Conservation (phyloP, 64 coral and sea anemone species). For the Porites lutea region DNA sequence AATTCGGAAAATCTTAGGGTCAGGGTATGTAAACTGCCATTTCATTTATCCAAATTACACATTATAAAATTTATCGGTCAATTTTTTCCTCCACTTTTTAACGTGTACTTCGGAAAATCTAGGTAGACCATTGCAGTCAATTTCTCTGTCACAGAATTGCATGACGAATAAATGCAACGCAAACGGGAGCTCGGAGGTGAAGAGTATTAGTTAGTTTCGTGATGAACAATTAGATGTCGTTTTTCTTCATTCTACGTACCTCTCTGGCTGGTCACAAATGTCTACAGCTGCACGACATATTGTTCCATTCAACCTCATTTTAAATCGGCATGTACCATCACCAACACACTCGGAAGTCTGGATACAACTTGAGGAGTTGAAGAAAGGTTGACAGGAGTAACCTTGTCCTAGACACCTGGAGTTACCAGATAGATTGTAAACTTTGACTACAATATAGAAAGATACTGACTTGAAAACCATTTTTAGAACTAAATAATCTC, state of each 20-base stretch:
- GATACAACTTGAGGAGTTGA: conserved; percentile 79
- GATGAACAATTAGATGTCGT: neutral
- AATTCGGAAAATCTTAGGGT: neutral
- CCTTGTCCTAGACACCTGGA: conserved; percentile 59
- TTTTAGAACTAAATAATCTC: too few species aligned
- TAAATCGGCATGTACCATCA: conserved; percentile 65
- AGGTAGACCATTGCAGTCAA: too few species aligned
- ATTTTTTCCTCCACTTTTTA: too few species aligned
- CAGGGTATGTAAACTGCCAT: too few species aligned
- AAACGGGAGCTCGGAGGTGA: neutral
- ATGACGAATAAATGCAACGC: neutral
- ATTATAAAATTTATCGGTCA: too few species aligned
- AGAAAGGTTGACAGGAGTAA: conserved; percentile 80
- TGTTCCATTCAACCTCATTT: conserved; percentile 54
- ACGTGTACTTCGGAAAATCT: too few species aligned
- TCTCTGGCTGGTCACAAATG: conserved; percentile 82
- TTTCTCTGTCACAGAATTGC: too few species aligned
- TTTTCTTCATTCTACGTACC: neutral
- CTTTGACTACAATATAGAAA: neutral
- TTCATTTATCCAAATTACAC: too few species aligned
- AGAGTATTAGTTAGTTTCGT: neutral
- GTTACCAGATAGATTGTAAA: too few species aligned
- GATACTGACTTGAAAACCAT: too few species aligned
- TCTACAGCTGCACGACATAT: conserved; percentile 73
- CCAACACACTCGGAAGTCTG: conserved; percentile 78